Base-by-base conservation (phyloP, 1,140 invertebrate species). In the Aphaenogaster floridana region DNA sequence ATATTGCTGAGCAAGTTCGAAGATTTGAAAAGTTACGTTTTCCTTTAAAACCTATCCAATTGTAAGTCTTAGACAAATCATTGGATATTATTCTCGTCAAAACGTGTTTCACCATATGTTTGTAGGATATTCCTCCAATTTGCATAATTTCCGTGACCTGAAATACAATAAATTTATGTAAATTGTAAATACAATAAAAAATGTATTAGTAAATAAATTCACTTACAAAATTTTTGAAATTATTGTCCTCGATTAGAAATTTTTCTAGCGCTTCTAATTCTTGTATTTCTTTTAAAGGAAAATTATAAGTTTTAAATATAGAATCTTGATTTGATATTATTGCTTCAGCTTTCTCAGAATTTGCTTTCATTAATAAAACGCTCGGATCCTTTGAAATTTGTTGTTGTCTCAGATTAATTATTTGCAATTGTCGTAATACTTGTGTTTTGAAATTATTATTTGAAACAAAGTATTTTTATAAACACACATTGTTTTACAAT, bases 1-100 rank as follows among this genome's bases (percentile, higher is more conserved):
- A 17, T 68, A 68, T 68, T 68, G 64, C 64, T 68, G 64, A 68
- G 64, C 64, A 68, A 68, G 17, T 68, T 45, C 64, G 36, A 68
- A 68, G 15, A 68, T 9, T 68, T 3, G 64, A 45, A 42, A 68
- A 68, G 7, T 68, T 68, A 42, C 8, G 39, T 68, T 68, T 42
- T 45, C 15, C 61, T 64, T 64, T 64, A 17, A 64, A 64, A 36
- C 61, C 61, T 36, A 64, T 36, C 61, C 61, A 68, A 68, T 8
- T 68, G n/a, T 68, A 68, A 6, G 17, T 42, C 36, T 68, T 68
- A n/a, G 64, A 17, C 8, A 68, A 68, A 45, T 68, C 39, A 68
- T 68, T n/a, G 8, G 17, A 68, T 2, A 68, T 68, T 68, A 68
- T 68, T 45, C 39, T 68, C 17, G 63, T 5, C 36, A 66, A 42